phyloP scores from a whole-genome alignment of 2,888 invertebrate genomes.

The Himalopsyche japonica region DNA sequence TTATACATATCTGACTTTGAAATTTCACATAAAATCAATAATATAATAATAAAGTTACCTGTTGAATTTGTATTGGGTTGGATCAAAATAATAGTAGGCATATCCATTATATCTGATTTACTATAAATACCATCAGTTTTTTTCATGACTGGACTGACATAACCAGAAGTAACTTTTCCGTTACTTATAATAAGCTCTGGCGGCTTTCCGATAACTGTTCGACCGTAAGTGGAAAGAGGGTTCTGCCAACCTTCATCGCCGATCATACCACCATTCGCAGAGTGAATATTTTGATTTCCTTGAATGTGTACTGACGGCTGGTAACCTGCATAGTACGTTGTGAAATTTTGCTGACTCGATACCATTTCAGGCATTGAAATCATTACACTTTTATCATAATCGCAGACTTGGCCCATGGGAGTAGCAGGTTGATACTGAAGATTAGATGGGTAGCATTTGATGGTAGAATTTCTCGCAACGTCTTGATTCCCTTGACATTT shows the following conservation, averaged over 20 bases:
- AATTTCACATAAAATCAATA: too few species aligned
- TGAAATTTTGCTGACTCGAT: background rate
- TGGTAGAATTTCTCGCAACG: background rate
- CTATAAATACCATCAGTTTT: slow-evolving; percentile 43
- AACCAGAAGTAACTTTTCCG: slow-evolving; percentile 43
- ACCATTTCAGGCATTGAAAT: background rate
- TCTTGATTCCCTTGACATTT: background rate
- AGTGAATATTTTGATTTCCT: background rate
- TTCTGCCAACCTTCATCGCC: background rate
- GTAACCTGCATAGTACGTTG: background rate
- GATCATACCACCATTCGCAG: background rate
- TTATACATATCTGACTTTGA: too few species aligned
- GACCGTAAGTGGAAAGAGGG: background rate
- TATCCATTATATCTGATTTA: slow-evolving; percentile 59
- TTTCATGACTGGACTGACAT: slow-evolving; percentile 47
- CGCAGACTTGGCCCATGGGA: background rate
- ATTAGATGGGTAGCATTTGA: background rate
- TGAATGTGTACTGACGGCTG: background rate
- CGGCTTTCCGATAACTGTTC: slow-evolving; percentile 41
- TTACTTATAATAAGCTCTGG: slow-evolving; percentile 39
- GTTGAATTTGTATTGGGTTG: background rate
- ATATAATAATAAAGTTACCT: background rate
- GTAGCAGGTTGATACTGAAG: background rate
- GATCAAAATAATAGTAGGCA: slow-evolving; percentile 53
- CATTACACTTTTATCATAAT: background rate